These are phyloP conservation scores for Agraylea sexmaculata DNA, from an alignment of 1,140 invertebrate species.

Conservation along the genomic window DNA sequence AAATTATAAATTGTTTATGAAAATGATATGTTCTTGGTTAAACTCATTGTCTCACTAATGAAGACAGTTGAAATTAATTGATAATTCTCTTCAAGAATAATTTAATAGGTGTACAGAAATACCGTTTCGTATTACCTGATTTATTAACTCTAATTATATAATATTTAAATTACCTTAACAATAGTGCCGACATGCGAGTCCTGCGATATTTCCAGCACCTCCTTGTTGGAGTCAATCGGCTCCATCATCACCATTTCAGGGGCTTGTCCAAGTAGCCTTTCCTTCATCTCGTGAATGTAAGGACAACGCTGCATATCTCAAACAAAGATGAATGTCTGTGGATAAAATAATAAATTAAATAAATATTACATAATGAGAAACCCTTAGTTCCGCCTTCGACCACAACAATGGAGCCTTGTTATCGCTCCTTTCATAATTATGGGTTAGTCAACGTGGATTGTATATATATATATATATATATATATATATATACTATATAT, in stretches of 20 bases:
- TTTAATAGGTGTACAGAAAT: no score
- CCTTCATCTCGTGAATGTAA: conserved; percentile 84
- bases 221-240: conserved; percentile 27
- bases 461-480: not conserved
- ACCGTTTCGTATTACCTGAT: no score
- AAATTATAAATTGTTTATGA: no score
- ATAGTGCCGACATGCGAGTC: conserved; percentile 63
- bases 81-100: no score
- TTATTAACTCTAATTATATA: no score
- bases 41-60: no score
- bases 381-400: not conserved
- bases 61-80: no score
- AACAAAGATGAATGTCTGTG: conserved; percentile 36
- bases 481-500: not conserved
- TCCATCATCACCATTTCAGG: conserved; percentile 34
- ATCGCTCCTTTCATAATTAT: not conserved
- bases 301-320: conserved; percentile 74
- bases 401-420: not conserved
- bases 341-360: conserved; percentile 1
- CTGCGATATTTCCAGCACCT: conserved; percentile 27
- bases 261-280: conserved; percentile 63
- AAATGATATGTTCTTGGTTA: no score
- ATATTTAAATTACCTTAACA: conserved; percentile 65
- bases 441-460: not conserved
- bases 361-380: not conserved